Evolutionary conservation across 2,113 vertebrate species (phyloP), one percentile per base, ranked within the genome.

Genomic region (Serranochromis macrocephalus): DNA sequence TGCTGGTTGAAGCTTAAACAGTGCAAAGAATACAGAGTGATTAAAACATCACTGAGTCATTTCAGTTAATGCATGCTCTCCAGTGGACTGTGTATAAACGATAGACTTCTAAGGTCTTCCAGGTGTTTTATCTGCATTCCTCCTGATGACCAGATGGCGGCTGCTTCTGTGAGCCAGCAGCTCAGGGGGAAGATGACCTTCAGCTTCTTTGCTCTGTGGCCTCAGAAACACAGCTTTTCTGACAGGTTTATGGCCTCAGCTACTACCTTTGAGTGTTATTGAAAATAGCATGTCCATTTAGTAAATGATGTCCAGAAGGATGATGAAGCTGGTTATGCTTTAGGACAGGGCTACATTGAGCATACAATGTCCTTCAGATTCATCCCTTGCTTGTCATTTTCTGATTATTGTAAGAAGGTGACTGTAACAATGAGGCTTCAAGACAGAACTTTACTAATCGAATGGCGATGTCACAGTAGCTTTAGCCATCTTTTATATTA

Each of bases 351-450:
- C 66, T 71, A 24, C 38, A 24, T 5, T 0, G 36, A 71, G 36
- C 66, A 71, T 71, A 16, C 36, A 42, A 2, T 71, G 66, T 24
- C 36, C 63, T 68, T 68, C 66, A 42, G 0, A 42, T 42, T 42
- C 36, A 71, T 14, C n/a, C 66, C 66, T 42, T 42, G 38, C n/a
- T 71, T 9, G 7, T 71, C n/a, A 71, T 42, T 24, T 42, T 21
- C n/a, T 42, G 38, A 24, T 42, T 71, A 71, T 24, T 71, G n/a
- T 24, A 71, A 71, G 66, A 71, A 71, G n/a, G 66, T 42, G 66
- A 71, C 36, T 71, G 66, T 24, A 36, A 24, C 38, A 42, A 71
- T 0, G 11, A 2, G 36, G 12, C 38, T 16, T 71, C 9, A 42
- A 16, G 38, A 71, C 7, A 24, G 8, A 73, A 73, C 68, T 73